These are phyloP conservation scores for Chesias legatella DNA, from an alignment of 2,888 invertebrate genomes.

Conservation along the genomic window DNA sequence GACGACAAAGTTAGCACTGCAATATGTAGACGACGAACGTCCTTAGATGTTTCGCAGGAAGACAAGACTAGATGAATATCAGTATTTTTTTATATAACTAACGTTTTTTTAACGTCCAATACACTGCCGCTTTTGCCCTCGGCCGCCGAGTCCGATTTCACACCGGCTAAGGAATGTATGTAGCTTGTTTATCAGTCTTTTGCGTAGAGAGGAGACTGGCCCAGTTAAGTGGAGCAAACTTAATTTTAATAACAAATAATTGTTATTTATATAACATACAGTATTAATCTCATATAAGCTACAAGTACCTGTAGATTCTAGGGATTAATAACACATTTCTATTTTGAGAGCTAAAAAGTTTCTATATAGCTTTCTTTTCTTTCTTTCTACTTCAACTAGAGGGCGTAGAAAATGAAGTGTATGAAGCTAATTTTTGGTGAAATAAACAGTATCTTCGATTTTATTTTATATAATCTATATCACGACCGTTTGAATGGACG, in stretches of 20 bases:
- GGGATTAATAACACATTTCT: neutral
- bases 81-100: conserved; percentile 30
- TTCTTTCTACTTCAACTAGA: conserved; percentile 3
- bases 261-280: too few relatives aligned
- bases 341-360: conserved; percentile 7
- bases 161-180: conserved; percentile 50
- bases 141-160: conserved; percentile 19
- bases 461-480: too few relatives aligned
- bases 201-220: conserved; percentile 25
- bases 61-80: conserved; percentile 62
- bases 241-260: conserved; percentile 3
- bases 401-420: conserved; percentile 4
- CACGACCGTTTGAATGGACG: too few relatives aligned
- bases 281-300: neutral
- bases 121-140: conserved; percentile 29
- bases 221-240: conserved; percentile 14
- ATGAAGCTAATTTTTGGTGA: conserved; percentile 5
- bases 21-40: conserved; percentile 24
- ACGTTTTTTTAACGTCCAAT: conserved; percentile 28
- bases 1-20: conserved; percentile 24
- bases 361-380: conserved; percentile 8
- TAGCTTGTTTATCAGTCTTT: conserved; percentile 51
- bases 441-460: too few relatives aligned
- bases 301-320: conserved; percentile 1
- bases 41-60: conserved; percentile 45